Conservation (phyloP, 2,888 invertebrate species). For the Drosophila atripex region DNA sequence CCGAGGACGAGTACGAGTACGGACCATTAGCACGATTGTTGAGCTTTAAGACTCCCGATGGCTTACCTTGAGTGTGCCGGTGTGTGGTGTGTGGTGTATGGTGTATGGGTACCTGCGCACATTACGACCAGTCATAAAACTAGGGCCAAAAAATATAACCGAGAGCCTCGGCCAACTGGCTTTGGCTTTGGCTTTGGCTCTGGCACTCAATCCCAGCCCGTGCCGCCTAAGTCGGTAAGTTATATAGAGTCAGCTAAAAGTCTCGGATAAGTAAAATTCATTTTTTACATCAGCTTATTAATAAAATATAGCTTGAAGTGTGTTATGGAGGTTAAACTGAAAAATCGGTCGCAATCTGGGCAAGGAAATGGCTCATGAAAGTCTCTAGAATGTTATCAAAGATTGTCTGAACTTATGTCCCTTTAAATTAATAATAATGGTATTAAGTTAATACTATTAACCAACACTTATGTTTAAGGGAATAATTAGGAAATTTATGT, state of each 20-base stretch:
- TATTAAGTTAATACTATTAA: too few relatives aligned
- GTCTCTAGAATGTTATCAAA: neutral
- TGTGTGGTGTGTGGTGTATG: constrained; percentile 33
- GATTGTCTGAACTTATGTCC: neutral
- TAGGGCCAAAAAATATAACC: constrained; percentile 40
- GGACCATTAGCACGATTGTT: constrained; percentile 80
- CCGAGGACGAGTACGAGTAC: constrained; percentile 58
- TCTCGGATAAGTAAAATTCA: constrained; percentile 57
- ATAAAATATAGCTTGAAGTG: constrained; percentile 18
- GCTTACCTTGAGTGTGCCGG: constrained; percentile 34
- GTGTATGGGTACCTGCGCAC: constrained; percentile 50
- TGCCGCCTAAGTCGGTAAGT: constrained; percentile 34
- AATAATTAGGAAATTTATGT: neutral
- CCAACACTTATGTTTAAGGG: neutral
- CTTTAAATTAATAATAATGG: too few relatives aligned
- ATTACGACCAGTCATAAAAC: constrained; percentile 68
- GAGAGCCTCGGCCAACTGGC: constrained; percentile 10
- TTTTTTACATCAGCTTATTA: constrained; percentile 20
- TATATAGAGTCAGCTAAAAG: constrained; percentile 57
- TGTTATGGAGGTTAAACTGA: neutral
- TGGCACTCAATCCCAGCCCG: constrained; percentile 13
- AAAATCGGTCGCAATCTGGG: neutral
- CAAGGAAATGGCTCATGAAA: neutral
- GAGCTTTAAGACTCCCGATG: constrained; percentile 68
- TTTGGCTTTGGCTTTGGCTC: neutral